Conservation (phyloP, 2,888 invertebrate species). For the Eristalis intricaria region DNA sequence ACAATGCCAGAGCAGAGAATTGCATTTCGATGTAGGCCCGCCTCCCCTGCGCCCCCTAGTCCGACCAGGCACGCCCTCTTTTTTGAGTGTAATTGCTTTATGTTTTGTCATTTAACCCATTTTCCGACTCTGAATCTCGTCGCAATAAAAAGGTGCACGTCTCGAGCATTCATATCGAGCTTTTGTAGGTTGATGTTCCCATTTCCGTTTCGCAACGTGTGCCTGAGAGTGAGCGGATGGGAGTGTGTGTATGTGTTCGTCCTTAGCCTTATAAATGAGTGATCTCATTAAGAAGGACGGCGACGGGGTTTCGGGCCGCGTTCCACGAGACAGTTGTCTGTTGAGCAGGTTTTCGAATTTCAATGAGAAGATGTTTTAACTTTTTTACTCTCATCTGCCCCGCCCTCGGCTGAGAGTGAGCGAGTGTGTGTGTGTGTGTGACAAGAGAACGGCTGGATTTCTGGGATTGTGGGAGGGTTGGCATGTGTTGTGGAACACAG, state of each 20-base stretch:
- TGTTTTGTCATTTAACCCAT: slow-evolving; percentile 71
- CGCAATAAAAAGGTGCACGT: slow-evolving; percentile 66
- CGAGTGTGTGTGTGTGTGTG: background rate
- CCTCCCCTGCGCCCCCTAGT: background rate
- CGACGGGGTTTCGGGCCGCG: background rate
- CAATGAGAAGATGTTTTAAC: slow-evolving; percentile 28
- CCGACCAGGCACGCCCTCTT: background rate
- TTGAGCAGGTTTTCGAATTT: slow-evolving; percentile 51
- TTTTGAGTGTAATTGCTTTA: slow-evolving; percentile 65
- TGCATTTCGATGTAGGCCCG: slow-evolving; percentile 40
- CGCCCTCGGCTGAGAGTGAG: background rate
- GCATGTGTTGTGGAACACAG: background rate
- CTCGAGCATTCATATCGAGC: slow-evolving; percentile 66
- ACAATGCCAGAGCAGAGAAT: slow-evolving; percentile 43
- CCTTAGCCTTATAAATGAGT: slow-evolving; percentile 67
- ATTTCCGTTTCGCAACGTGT: slow-evolving; percentile 33
- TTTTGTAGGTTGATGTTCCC: slow-evolving; percentile 65
- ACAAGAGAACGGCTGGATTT: background rate
- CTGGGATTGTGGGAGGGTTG: background rate
- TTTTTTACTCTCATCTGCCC: background rate
- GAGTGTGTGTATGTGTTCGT: slow-evolving; percentile 26
- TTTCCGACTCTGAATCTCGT: slow-evolving; percentile 52
- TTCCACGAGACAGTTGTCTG: slow-evolving; percentile 57
- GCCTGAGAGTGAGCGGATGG: background rate
- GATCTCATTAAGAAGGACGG: slow-evolving; percentile 59